These are phyloP conservation scores for Erithacus rubecula DNA, from an alignment of 2,797 vertebrate species.

Conservation along the genomic window DNA sequence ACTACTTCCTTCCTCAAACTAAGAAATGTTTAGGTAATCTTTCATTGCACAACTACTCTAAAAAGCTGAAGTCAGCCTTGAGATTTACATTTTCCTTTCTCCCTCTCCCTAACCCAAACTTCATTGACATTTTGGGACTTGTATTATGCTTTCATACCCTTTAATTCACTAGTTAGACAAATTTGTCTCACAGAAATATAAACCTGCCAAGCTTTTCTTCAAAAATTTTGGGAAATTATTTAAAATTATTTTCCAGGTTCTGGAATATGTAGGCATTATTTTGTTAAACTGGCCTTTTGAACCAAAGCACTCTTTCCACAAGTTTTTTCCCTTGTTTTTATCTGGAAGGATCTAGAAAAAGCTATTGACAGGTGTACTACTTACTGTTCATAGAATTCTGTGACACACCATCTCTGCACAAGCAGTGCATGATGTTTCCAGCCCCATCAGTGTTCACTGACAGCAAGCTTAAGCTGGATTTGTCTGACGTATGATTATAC, in stretches of 20 bases:
- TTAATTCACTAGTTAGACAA: not conserved
- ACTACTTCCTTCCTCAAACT: not conserved
- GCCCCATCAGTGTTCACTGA: not conserved
- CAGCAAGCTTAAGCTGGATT: not conserved
- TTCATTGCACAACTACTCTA: not conserved
- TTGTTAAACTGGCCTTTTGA: not conserved
- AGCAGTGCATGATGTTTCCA: not conserved
- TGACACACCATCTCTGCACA: accelerated
- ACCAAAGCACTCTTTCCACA: not conserved
- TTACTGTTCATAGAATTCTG: not conserved
- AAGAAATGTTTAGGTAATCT: not conserved
- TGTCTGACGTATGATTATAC: not conserved
- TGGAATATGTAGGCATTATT: not conserved
- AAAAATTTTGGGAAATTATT: not conserved
- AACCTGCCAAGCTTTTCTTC: not conserved
- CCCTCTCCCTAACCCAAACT: not conserved
- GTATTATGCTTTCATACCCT: not conserved
- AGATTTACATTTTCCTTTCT: not conserved
- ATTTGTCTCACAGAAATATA: not conserved
- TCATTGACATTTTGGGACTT: not conserved
- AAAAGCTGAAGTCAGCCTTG: not conserved
- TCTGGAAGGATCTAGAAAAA: not conserved
- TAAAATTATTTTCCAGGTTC: not conserved
- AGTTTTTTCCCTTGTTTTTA: not conserved
- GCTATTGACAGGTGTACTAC: not conserved